Conservation (phyloP, 2,888 invertebrate species). For the Chydorus sphaericus region DNA sequence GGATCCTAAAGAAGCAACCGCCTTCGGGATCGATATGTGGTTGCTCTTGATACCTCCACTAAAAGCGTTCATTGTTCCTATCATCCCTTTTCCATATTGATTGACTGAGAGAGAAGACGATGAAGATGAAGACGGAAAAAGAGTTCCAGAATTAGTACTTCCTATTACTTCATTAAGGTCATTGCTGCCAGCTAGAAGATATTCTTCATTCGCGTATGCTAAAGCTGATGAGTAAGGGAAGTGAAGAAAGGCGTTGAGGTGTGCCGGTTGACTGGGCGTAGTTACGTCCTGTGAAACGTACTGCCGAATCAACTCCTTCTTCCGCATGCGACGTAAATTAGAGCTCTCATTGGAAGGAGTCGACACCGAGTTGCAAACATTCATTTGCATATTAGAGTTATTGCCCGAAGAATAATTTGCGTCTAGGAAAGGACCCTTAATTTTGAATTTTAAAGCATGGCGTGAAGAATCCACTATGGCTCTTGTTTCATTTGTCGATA, state of each 20-base stretch:
- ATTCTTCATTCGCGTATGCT: slow-evolving; percentile 9
- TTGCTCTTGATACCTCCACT: background rate
- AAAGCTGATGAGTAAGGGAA: slow-evolving; percentile 9
- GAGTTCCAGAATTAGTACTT: slow-evolving; percentile 11
- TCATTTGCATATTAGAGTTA: background rate
- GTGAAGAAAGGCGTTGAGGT: background rate
- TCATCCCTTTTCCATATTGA: no score
- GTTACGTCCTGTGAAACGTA: slow-evolving; percentile 77
- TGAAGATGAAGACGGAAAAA: background rate
- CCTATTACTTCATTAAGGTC: slow-evolving; percentile 13
- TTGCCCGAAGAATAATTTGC: slow-evolving; percentile 45
- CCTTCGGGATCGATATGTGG: slow-evolving; percentile 70
- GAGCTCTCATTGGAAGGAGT: slow-evolving; percentile 33
- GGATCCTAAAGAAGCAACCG: slow-evolving; percentile 73
- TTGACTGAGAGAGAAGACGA: background rate
- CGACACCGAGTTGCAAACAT: slow-evolving; percentile 13
- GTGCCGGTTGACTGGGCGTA: slow-evolving; percentile 24
- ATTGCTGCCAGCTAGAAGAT: slow-evolving; percentile 45
- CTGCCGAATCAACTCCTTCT: slow-evolving; percentile 71
- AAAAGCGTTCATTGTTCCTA: background rate
- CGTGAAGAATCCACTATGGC: slow-evolving; percentile 10
- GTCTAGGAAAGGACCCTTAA: slow-evolving; percentile 73
- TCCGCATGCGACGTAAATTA: slow-evolving; percentile 69
- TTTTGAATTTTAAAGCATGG: slow-evolving; percentile 72
- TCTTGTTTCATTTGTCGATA: background rate